Percentiles rank a stretch among this genome's conserved stretches.
Conservation (phyloP, 2,797 vertebrate genomes). For the Cyclopterus lumpus region DNA sequence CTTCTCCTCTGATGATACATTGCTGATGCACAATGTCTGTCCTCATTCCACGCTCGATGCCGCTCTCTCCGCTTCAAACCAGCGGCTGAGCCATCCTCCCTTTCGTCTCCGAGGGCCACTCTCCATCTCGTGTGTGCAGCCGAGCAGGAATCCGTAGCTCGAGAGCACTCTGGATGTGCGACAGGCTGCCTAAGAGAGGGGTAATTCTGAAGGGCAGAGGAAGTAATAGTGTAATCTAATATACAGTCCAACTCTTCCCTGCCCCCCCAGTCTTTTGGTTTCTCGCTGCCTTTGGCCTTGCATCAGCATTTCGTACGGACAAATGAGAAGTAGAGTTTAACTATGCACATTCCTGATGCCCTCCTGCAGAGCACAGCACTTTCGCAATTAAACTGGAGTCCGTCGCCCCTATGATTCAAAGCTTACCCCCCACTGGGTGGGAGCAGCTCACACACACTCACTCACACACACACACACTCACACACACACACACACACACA, state of each 20-base stretch:
- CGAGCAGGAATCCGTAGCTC: conserved; percentile 66
- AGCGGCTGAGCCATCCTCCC: conserved; percentile 59
- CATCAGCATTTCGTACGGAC: conserved; percentile 84
- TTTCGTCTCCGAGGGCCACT: conserved; percentile 63
- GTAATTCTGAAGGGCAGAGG: conserved; percentile 80
- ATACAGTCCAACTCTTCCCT: conserved; percentile 73
- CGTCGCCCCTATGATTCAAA: conserved; percentile 68
- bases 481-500: too few relatives aligned
- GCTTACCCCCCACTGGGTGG: conserved; percentile 25
- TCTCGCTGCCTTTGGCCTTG: conserved; percentile 74
- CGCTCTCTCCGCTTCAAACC: conserved; percentile 35
- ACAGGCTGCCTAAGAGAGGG: conserved; percentile 70
- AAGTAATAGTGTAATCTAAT: conserved; percentile 87
- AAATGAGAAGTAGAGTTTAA: conserved; percentile 82
- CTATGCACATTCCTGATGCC: conserved; percentile 76
- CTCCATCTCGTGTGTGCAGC: conserved; percentile 64
- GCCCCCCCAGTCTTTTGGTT: conserved; percentile 39
- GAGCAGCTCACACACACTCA: conserved; percentile 6
- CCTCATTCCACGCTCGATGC: conserved; percentile 47
- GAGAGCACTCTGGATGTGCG: conserved; percentile 61
- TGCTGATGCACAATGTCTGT: conserved; percentile 23
- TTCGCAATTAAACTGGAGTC: conserved; percentile 78
- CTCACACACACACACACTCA: too few relatives aligned
- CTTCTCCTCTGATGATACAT: conserved; percentile 32
- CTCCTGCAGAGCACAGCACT: conserved; percentile 82